A percentile compares a stretch with the other conserved stretches of the same genome.
Evolutionary conservation across 2,888 invertebrate genomes (phyloP).

Genomic region (Leptopilina myrica): DNA sequence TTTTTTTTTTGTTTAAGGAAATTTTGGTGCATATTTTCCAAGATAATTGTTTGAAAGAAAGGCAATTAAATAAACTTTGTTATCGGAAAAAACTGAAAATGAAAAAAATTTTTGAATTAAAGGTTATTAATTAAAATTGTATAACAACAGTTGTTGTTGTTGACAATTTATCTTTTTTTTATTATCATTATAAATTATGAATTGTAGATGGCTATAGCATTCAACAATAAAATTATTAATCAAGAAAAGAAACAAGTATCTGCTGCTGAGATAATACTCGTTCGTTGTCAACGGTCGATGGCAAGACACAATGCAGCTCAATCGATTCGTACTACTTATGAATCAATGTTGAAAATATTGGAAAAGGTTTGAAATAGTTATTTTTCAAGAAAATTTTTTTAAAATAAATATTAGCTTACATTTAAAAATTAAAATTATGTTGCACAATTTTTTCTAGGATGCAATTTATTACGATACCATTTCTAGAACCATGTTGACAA

Average conservation of each 20-base stretch:
- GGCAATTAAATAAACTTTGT: slow-evolving; percentile 80
- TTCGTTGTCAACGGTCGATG: slow-evolving; percentile 80
- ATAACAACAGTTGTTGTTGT: too few relatives aligned
- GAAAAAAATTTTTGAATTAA: slow-evolving; percentile 79
- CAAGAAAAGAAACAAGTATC: slow-evolving; percentile 42
- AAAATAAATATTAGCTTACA: background rate
- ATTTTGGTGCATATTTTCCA: slow-evolving; percentile 81
- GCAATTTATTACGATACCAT: slow-evolving; percentile 82
- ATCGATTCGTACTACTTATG: slow-evolving; percentile 81
- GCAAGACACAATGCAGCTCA: slow-evolving; percentile 83
- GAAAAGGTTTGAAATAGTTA: slow-evolving; percentile 78
- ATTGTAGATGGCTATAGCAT: slow-evolving; percentile 60
- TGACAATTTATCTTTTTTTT: background rate
- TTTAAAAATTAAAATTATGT: background rate
- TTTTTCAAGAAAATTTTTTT: background rate
- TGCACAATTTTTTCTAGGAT: slow-evolving; percentile 76
- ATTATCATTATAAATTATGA: slow-evolving; percentile 43
- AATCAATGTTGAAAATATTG: slow-evolving; percentile 80
- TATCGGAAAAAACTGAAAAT: slow-evolving; percentile 81
- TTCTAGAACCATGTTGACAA: slow-evolving; percentile 79
- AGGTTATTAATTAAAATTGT: slow-evolving; percentile 70
- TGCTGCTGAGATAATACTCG: slow-evolving; percentile 2
- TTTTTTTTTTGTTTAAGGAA: slow-evolving; percentile 76
- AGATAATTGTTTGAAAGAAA: slow-evolving; percentile 81
- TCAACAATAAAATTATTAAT: slow-evolving; percentile 59